phyloP scores from a whole-genome alignment of 1,140 invertebrate species.

The Penaeus japonicus region DNA sequence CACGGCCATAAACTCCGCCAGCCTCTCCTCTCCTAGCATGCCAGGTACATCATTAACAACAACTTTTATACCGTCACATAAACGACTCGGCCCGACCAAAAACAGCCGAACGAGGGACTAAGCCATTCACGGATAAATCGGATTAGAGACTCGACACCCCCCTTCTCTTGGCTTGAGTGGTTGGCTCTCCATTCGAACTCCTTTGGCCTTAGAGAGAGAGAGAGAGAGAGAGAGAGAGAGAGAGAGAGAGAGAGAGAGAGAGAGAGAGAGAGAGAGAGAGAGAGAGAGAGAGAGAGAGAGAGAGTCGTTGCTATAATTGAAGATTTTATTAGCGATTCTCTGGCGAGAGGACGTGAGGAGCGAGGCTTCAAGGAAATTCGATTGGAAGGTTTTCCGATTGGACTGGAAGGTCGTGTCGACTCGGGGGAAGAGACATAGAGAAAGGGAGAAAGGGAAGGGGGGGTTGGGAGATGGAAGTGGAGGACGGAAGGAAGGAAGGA shows the following conservation, averaged over 20 bases:
- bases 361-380: too few species aligned
- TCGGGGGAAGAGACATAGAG: too few species aligned
- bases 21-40: not conserved
- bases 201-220: too few species aligned
- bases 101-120: conserved; percentile 13
- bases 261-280: not conserved
- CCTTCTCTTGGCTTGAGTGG: not conserved
- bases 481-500: too few species aligned
- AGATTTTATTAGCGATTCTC: too few species aligned
- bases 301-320: too few species aligned
- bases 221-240: not conserved
- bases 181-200: not conserved
- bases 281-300: not conserved
- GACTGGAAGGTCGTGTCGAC: too few species aligned
- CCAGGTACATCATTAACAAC: conserved; percentile 37
- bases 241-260: not conserved
- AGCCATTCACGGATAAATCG: conserved; percentile 53
- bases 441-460: too few species aligned
- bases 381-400: too few species aligned
- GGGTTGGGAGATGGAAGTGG: too few species aligned
- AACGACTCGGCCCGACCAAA: not conserved
- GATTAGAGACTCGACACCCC: conserved; percentile 38
- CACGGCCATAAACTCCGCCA: not conserved
- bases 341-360: too few species aligned
- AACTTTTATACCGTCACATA: conserved; percentile 43